These are phyloP conservation scores for Anhinga rufa DNA, from an alignment of 2,113 vertebrate species.

Conservation along the genomic window DNA sequence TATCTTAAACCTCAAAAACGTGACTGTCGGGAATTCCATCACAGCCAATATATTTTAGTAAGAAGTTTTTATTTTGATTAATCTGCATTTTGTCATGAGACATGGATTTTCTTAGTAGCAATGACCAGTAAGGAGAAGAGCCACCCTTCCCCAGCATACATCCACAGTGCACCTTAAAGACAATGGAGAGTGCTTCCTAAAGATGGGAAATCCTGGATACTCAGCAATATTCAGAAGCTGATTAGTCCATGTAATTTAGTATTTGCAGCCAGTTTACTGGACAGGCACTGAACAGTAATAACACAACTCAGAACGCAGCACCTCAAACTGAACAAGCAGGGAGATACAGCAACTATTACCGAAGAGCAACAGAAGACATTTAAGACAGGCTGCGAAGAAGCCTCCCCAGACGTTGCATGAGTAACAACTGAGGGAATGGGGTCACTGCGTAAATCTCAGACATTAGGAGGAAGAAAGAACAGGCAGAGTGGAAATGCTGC, in stretches of 20 bases:
- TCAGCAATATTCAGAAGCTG: background rate
- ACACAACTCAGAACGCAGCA: background rate
- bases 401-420: background rate
- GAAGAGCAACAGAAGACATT: background rate
- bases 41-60: background rate
- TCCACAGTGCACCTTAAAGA: background rate
- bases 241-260: background rate
- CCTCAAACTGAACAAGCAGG: background rate
- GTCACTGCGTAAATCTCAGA: background rate
- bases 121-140: background rate
- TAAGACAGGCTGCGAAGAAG: background rate
- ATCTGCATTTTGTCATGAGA: background rate
- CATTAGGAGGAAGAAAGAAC: background rate
- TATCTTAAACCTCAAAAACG: background rate
- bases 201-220: background rate
- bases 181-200: background rate
- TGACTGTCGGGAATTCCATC: background rate
- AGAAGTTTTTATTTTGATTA: background rate
- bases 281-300: background rate
- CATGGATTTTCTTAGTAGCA: background rate
- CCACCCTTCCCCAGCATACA: background rate
- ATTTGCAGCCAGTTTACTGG: background rate
- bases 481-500: background rate
- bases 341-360: background rate
- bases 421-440: background rate